Evolutionary conservation across 2,113 vertebrate genomes (phyloP), one percentile per base, ranked within the genome.

Genomic region (Hipposideros armiger): DNA sequence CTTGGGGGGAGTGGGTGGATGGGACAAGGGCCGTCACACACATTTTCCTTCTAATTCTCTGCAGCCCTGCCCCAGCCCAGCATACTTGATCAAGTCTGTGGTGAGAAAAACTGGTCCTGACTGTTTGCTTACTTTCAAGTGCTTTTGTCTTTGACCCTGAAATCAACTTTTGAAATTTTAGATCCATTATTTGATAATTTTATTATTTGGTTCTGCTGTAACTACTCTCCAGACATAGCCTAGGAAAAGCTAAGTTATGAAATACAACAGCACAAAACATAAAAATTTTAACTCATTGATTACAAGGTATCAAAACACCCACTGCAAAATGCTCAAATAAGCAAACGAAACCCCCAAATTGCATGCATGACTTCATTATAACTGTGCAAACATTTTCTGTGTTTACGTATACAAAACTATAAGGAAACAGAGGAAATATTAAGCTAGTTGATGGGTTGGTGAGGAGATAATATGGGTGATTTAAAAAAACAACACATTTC

Each of bases 1-100:
- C 14, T 10, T 36, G 24, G 24, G 70, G 70, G 10, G 20, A 50
- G 20, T 0, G 2, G 40, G 52, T 4, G 0, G 47, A 22, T 1
- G 24, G 1, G 13, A 2, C 2, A 19, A 8, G 28, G 11, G 3
- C 30, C 28, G 16, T 10, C 7, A 47, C 56, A 36, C 24, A 11
- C 13, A 6, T 30, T 7, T 22, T 28, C 42, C 62, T 82, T 54
- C 56, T 42, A 36, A 30, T 26, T 56, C 80, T 40, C 56, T 58
- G 16, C 11, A 54, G 7, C 47, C 24, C 36, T 67, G 19, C 54
- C 64, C 32, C 8, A 30, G 9, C 4, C 7, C 4, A 19, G 58
- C 2, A 8, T 5, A 73, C 16, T 28, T 9, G 11, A 47, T 50
- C 16, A 82, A 17, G 28, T 52, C 42, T 62, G 42, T 36, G 16